Evolutionary conservation across 2,113 vertebrate genomes (phyloP).

Genomic region (Pterophyllum scalare): DNA sequence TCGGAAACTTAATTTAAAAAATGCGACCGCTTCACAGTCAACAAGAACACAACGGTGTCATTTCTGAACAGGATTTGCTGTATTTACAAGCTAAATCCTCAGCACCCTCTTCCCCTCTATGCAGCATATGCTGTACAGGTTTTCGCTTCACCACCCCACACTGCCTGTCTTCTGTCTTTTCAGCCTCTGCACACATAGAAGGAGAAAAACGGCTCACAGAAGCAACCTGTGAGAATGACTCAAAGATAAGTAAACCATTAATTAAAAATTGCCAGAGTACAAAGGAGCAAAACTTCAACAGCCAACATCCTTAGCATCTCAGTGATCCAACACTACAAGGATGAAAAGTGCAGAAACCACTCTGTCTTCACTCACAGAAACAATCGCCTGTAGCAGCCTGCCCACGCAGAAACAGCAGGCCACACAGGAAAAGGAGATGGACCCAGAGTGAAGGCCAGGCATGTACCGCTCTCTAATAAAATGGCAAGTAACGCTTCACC

Average conservation of each 20-base stretch:
- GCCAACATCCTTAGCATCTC: background rate
- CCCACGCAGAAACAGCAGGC: constrained; percentile 32
- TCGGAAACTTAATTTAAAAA: constrained; percentile 40
- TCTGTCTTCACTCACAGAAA: background rate
- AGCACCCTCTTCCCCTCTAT: background rate
- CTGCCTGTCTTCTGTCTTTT: constrained; percentile 5
- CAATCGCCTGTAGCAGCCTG: constrained; percentile 18
- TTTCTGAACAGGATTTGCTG: constrained; percentile 40
- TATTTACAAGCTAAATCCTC: constrained; percentile 35
- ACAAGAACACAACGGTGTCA: constrained; percentile 25
- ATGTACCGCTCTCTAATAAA: background rate
- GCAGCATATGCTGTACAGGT: constrained; percentile 32
- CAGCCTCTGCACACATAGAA: background rate
- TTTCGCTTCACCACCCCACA: constrained; percentile 25
- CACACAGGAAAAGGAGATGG: constrained; percentile 20
- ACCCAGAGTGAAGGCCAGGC: constrained; percentile 37
- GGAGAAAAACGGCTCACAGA: background rate
- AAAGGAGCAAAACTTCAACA: constrained; percentile 6
- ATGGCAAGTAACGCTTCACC: constrained; percentile 23
- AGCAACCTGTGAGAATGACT: background rate
- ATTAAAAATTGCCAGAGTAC: constrained; percentile 32
- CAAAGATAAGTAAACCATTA: constrained; percentile 13
- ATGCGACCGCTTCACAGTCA: constrained; percentile 11
- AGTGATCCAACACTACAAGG: background rate
- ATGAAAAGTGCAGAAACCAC: constrained; percentile 1